A percentile compares a stretch with the other conserved stretches of the same genome.
Evolutionary conservation across 1,140 invertebrate genomes (phyloP).

Genomic region (Neodiprion pinetum): DNA sequence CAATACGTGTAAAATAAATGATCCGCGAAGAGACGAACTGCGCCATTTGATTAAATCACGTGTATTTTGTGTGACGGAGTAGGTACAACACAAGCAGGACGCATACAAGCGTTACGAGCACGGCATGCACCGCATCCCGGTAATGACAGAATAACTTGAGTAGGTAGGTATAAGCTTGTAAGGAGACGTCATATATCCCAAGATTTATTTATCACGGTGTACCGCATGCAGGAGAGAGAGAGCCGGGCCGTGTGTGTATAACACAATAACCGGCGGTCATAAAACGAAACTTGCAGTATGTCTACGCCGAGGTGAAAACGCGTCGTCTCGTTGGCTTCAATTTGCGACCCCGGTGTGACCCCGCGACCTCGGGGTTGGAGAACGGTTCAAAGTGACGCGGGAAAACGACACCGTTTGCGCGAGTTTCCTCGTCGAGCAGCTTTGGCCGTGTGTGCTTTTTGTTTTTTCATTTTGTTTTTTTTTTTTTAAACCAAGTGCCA

Average conservation of each 20-base stretch:
- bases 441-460: conserved; percentile 1
- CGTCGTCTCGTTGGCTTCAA: not conserved
- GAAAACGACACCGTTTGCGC: conserved; percentile 4
- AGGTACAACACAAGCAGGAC: no score
- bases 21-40: no score
- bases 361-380: not conserved
- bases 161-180: not conserved
- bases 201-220: not conserved
- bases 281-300: not conserved
- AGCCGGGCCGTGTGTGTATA: not conserved
- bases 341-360: not conserved
- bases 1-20: no score
- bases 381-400: not conserved
- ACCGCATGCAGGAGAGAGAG: not conserved
- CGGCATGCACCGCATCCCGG: no score
- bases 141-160: no score
- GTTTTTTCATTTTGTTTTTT: conserved; percentile 14
- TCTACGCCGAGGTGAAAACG: no score
- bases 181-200: not conserved
- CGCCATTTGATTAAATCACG: no score
- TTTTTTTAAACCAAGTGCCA: no score
- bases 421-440: not conserved
- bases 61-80: no score
- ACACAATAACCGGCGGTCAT: not conserved
- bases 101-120: no score